phyloP scores from a whole-genome alignment of 2,797 vertebrate species.

The Pseudochirops cupreus region DNA sequence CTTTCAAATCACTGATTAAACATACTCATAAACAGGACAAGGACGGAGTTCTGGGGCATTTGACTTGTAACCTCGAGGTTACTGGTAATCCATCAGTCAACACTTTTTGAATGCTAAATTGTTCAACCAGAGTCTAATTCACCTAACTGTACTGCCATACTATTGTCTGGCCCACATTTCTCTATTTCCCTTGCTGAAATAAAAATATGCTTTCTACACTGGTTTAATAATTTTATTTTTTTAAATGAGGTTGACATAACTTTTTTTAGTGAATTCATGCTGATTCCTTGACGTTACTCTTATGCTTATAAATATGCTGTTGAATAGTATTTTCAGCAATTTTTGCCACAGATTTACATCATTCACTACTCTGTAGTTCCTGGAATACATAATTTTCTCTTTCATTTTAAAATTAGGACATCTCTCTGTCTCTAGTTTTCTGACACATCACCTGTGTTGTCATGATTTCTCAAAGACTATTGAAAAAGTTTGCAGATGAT shows the following conservation, averaged over 20 bases:
- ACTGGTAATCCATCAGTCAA: neutral
- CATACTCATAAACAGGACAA: neutral
- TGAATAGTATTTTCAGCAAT: neutral
- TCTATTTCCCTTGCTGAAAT: neutral
- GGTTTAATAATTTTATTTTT: neutral
- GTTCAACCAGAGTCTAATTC: neutral
- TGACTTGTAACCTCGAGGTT: neutral
- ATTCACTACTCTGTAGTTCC: neutral
- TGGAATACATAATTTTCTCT: neutral
- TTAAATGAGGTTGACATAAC: neutral
- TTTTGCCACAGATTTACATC: neutral
- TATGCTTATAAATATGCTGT: neutral
- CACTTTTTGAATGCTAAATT: neutral
- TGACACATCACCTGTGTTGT: neutral
- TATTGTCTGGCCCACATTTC: neutral
- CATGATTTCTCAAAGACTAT: neutral
- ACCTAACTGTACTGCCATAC: neutral
- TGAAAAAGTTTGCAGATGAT: neutral
- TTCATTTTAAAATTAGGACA: neutral
- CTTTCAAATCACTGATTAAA: neutral
- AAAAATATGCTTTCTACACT: neutral
- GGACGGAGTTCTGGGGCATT: neutral
- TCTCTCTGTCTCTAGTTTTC: neutral
- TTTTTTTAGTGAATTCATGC: neutral
- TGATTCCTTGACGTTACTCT: neutral